Base-by-base conservation (phyloP, 2,797 vertebrate genomes). In the Nothura maculosa region DNA sequence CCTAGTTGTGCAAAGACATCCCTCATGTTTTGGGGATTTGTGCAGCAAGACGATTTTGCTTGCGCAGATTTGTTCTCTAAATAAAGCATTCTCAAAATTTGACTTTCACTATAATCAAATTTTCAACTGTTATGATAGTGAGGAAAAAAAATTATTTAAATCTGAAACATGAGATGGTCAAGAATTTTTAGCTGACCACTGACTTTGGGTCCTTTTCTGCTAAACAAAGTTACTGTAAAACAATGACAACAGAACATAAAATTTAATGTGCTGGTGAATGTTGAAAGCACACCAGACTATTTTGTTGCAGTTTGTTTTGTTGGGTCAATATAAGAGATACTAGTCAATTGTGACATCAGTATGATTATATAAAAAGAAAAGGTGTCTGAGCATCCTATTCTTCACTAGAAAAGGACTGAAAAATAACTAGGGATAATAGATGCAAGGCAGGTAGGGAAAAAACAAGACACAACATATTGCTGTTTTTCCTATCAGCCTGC, bases 1-100 rank as follows among this genome's bases (percentile, higher is more conserved):
- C 77, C 32, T 4, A 87, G 24, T 90, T 92, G 57, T 87, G 32
- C 64, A 92, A 95, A 92, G 61, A n/a, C 38, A 76, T 86, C 13
- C 22, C 19, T 86, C 45, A 2, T 63, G 32, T 89, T 90, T 76
- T 22, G 77, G 28, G 40, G 78, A 77, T 94, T 85, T 92, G 43
- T 88, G 32, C 19, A 78, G 48, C 57, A 45, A 76, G 48, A 25
- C 17, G 52, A 7, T 52, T 69, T 81, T 80, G 47, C 78, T 93
- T 87, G 66, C 40, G 25, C 24, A 69, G 55, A 84, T 76, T 79
- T 85, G 32, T 45, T 93, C 80, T 91, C 0, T 0, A 60, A 68
- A 62, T 47, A 15, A 83, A 34, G 42, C 68, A 5, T 69, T 86
- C 74, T 72, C 36, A 40, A 88, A 81, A 73, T 81, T 27, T 32